phyloP scores from a whole-genome alignment of 2,888 invertebrate genomes.

The Oeneis ivallda region DNA sequence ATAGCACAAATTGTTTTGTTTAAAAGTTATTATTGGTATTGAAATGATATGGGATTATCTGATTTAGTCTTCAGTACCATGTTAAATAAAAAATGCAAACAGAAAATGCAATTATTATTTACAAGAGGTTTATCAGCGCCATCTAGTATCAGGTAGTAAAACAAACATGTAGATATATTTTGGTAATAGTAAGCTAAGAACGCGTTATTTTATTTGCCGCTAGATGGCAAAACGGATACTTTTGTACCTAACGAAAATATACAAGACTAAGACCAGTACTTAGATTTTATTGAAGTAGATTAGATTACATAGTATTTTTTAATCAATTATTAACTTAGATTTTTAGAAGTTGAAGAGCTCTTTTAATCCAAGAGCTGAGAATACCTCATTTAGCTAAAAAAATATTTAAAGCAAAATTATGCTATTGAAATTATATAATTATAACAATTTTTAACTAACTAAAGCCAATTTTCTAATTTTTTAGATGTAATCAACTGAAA shows the following conservation, averaged over 20 bases:
- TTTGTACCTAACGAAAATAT: neutral
- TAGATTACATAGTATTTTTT: too few relatives aligned
- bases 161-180: neutral
- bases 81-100: too few relatives aligned
- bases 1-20: too few relatives aligned
- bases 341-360: too few relatives aligned
- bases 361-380: neutral
- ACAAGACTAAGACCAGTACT: too few relatives aligned
- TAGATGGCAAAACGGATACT: slow-evolving; percentile 17
- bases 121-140: slow-evolving; percentile 11
- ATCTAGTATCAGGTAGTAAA: slow-evolving; percentile 35
- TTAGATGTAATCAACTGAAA: slow-evolving; percentile 11
- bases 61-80: too few relatives aligned
- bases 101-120: neutral
- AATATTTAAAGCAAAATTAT: neutral
- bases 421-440: too few relatives aligned
- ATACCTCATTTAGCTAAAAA: too few relatives aligned
- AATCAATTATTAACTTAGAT: too few relatives aligned
- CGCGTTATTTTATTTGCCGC: slow-evolving; percentile 2
- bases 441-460: too few relatives aligned
- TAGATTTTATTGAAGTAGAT: too few relatives aligned
- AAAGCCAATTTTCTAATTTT: neutral
- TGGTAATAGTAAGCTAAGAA: neutral
- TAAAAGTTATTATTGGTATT: neutral
- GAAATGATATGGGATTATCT: too few relatives aligned